A percentile compares a stretch with the other conserved stretches of the same genome.
phyloP scores from a whole-genome alignment of 1,140 invertebrate species.

The Stratiolaelaps scimitus region DNA sequence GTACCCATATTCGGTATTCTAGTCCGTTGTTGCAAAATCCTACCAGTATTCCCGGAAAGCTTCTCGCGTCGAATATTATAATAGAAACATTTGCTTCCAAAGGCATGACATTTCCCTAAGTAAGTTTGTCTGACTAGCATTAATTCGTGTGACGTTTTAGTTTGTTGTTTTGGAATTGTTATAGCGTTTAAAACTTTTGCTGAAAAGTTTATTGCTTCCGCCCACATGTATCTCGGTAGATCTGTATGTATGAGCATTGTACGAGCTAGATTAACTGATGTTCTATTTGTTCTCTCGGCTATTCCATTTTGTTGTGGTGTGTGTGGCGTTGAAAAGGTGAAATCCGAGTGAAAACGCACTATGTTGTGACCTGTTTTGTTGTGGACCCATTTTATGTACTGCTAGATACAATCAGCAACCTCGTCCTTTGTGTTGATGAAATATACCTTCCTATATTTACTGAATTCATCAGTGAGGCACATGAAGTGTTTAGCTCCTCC shows the following conservation, averaged over 20 bases:
- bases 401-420: not conserved
- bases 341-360: not conserved
- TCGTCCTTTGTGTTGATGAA: not conserved
- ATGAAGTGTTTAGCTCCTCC: not conserved
- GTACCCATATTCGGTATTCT: not conserved
- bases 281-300: too few species aligned
- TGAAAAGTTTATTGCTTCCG: conserved; percentile 9
- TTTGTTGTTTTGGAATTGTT: not conserved
- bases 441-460: not conserved
- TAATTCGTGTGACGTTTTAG: not conserved
- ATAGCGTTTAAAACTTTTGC: not conserved
- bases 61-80: not conserved
- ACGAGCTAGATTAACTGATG: conserved; percentile 28
- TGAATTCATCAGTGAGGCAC: not conserved
- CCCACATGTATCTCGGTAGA: conserved; percentile 29
- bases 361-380: not conserved
- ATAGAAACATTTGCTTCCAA: not conserved
- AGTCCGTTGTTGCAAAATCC: not conserved
- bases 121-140: not conserved
- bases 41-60: not conserved
- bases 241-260: conserved; percentile 30
- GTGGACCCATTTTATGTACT: not conserved
- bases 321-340: conserved; percentile 21
- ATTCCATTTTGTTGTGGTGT: conserved; percentile 1
- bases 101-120: not conserved